A percentile compares a stretch with the other conserved stretches of the same genome.
phyloP scores from a whole-genome alignment of 2,113 vertebrate species.

The Sylvia atricapilla region DNA sequence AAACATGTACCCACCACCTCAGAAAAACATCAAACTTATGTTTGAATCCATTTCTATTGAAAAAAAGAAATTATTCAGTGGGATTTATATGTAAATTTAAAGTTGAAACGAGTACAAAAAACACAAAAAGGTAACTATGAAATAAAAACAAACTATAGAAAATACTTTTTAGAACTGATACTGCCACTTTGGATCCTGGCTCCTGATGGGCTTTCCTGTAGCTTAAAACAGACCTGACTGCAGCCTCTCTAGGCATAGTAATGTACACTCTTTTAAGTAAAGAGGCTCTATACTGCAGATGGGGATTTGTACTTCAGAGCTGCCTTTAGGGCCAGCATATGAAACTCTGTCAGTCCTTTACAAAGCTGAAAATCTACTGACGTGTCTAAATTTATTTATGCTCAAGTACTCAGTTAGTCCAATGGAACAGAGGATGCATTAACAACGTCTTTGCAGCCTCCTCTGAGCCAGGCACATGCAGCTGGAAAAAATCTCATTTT shows the following conservation, averaged over 20 bases:
- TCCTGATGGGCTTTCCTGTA: neutral
- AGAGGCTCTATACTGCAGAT: neutral
- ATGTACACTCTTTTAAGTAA: neutral
- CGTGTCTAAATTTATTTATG: neutral
- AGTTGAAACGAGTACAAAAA: neutral
- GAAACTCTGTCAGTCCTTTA: neutral
- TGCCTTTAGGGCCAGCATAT: constrained; percentile 3
- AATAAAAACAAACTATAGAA: neutral
- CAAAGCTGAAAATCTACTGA: neutral
- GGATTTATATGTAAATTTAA: neutral
- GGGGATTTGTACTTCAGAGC: neutral
- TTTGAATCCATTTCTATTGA: neutral
- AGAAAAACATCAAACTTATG: neutral
- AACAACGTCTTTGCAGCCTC: neutral
- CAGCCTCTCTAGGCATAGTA: neutral
- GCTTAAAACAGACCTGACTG: neutral
- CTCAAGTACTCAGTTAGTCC: neutral
- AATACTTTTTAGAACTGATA: neutral
- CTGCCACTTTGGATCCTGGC: neutral
- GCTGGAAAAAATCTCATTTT: neutral
- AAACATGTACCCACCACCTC: neutral
- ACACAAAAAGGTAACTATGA: neutral
- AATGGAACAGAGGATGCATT: neutral
- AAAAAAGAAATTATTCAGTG: neutral
- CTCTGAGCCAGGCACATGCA: neutral